A percentile compares a stretch with the other conserved stretches of the same genome.
Conservation (phyloP, 2,888 invertebrate species). For the Drosophila melanosoma region DNA sequence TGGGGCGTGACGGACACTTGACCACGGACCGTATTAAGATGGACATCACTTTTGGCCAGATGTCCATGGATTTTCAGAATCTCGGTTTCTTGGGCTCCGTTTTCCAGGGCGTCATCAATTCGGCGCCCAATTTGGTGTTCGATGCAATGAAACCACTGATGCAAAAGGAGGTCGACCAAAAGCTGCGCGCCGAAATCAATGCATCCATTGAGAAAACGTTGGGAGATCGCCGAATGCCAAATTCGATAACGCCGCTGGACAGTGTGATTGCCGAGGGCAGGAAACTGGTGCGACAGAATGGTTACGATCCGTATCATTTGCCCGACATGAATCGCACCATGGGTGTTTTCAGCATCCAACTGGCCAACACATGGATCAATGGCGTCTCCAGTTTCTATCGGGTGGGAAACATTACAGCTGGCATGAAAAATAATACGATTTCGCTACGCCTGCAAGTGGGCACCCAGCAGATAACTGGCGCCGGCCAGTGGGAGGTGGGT, state of each 20-base stretch:
- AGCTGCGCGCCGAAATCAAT: slow-evolving; percentile 90
- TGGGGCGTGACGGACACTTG: slow-evolving; percentile 90
- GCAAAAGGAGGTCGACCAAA: slow-evolving; percentile 91
- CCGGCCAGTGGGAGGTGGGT: slow-evolving; percentile 91
- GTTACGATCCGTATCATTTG: slow-evolving; percentile 91
- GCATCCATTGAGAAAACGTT: slow-evolving; percentile 89
- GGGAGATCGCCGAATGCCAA: slow-evolving; percentile 90
- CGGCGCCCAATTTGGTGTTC: slow-evolving; percentile 92
- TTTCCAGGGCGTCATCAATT: slow-evolving; percentile 91
- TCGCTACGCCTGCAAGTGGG: slow-evolving; percentile 88
- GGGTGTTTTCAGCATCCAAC: slow-evolving; percentile 89
- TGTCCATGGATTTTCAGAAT: slow-evolving; percentile 93
- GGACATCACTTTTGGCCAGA: slow-evolving; percentile 91
- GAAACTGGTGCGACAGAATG: slow-evolving; percentile 87
- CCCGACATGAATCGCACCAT: slow-evolving; percentile 90
- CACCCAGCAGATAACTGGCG: slow-evolving; percentile 91
- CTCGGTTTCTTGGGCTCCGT: slow-evolving; percentile 90
- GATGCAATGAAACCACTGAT: slow-evolving; percentile 95
- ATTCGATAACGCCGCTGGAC: slow-evolving; percentile 94
- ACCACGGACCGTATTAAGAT: slow-evolving; percentile 92
- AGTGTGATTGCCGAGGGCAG: slow-evolving; percentile 91
- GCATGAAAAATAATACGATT: slow-evolving; percentile 90
- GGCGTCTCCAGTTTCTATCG: slow-evolving; percentile 93
- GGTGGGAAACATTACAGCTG: slow-evolving; percentile 91
- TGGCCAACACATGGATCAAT: slow-evolving; percentile 91